Evolutionary conservation across 2,113 vertebrate species (phyloP).

Genomic region (Paradisaea rubra): DNA sequence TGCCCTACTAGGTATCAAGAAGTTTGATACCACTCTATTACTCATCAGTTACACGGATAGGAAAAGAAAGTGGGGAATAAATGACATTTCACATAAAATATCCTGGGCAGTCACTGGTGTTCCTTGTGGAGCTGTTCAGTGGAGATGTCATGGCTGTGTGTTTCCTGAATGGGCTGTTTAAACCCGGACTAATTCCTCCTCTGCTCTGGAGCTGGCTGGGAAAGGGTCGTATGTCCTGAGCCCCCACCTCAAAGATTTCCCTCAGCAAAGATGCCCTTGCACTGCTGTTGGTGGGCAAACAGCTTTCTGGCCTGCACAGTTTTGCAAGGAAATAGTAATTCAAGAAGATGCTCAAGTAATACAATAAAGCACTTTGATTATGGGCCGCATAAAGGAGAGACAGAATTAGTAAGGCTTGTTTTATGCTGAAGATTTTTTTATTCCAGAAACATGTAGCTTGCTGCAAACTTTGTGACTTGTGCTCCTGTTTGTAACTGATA

Average conservation of each 20-base stretch:
- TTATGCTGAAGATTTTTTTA: neutral
- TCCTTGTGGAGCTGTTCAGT: neutral
- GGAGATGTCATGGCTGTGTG: neutral
- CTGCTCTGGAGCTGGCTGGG: neutral
- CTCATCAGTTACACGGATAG: neutral
- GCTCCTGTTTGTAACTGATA: neutral
- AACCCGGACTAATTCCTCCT: neutral
- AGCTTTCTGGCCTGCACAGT: neutral
- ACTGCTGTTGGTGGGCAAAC: neutral
- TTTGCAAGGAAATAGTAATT: neutral
- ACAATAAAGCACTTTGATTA: neutral
- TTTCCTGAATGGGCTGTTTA: neutral
- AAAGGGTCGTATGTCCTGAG: neutral
- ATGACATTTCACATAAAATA: neutral
- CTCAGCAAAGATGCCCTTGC: neutral
- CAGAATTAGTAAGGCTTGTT: neutral
- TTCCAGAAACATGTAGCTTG: neutral
- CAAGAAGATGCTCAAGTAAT: neutral
- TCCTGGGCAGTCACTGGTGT: too few relatives aligned
- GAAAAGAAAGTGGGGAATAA: neutral
- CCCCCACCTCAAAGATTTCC: neutral
- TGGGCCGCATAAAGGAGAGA: neutral
- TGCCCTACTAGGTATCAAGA: fast-evolving
- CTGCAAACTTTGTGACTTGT: neutral
- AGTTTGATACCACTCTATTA: neutral